Evolutionary conservation across 2,113 vertebrate genomes (phyloP), one percentile per base, ranked within the genome.

Genomic region (Podiceps cristatus): DNA sequence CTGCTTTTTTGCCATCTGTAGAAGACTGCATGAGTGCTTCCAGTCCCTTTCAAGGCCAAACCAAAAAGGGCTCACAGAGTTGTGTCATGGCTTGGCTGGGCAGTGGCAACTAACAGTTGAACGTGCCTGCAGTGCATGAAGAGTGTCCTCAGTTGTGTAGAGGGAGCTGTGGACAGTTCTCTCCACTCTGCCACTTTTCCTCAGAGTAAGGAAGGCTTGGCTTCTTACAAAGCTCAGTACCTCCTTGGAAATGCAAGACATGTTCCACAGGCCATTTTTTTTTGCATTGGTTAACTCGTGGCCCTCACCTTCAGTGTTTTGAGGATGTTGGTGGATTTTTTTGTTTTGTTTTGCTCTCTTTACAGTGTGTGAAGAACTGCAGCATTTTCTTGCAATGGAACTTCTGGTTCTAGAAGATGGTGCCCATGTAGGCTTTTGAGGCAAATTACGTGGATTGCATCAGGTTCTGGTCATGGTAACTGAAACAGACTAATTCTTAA

Each of bases 71-170:
- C 42, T 87, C 24, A 23, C 8, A 20, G 40, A 44, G 24, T 33
- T 4, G 0, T 14, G 50, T 45, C 6, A 1, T 27, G 35, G 23
- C 22, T 91, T 69, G 31, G 76, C 45, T 83, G 55, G 35, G 18
- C 56, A 74, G 18, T 28, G 27, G 12, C 27, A 80, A 40, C 33
- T 18, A 42, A 22, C 16, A 66, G 45, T 1, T 44, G n/a, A 66
- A 73, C 0, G 0, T 69, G 27, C 29, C 59, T 64, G 31, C 33
- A 62, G 73, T 37, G 4, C 27, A 2, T 5, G 35, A 44, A 83
- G 31, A 56, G 7, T 22, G 22, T 69, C 56, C 59, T 89, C 13
- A 31, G 31, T 31, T 89, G 40, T 18, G 16, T 49, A 52, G 47
- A 42, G 20, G 42, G n/a, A 87, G 25, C 40, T n/a, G 28, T 0